Base-by-base conservation (phyloP, 2,797 vertebrate species). In the Bryconaethiops microstoma region DNA sequence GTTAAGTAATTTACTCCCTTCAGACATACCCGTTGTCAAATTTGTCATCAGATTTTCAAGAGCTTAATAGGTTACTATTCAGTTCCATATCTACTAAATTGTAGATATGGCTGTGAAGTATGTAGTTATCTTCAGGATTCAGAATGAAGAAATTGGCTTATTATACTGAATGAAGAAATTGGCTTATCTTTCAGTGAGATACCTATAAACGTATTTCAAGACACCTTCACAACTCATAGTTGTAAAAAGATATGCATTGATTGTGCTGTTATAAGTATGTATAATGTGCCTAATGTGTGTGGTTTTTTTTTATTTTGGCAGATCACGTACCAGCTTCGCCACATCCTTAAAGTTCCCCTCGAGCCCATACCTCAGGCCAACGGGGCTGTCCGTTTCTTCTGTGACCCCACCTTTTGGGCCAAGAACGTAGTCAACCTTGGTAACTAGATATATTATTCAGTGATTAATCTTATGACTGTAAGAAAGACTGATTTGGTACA, bases 371-470 rank as follows among this genome's bases (percentile, higher is more conserved):
- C 98, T 0, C 96, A 96, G 88, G 96, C 96, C 86, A 99, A 99
- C 25, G 97, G 98, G 84, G 95, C 96, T 0, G 96, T 99, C 25
- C 96, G 96, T 78, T 99, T 99, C 91, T 98, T 98, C 86, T 99
- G 98, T 85, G 98, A 99, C 86, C 97, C 98, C 57, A 99, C 97
- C 0, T 99, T 99, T 92, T 99, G 98, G 98, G 97, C 97, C 84
- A 99, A 99, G 95, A 99, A 99, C 2, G 97, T 99, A 25, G 96
- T 98, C 72, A 99, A 99, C 90, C 91, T 99, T 89, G 98, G 98
- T 99, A 91, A 95, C 8, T 50, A 10, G 2, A 10, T 10, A 50
- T 55, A 3, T 52, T 52, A 10, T 52, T 52, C 50, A 13, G 12
- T 52, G 8, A 13, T 52, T 52, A 13, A 52, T 13, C 50, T 52